phyloP scores from a whole-genome alignment of 2,113 vertebrate species.

The Ardeotis arabs region DNA sequence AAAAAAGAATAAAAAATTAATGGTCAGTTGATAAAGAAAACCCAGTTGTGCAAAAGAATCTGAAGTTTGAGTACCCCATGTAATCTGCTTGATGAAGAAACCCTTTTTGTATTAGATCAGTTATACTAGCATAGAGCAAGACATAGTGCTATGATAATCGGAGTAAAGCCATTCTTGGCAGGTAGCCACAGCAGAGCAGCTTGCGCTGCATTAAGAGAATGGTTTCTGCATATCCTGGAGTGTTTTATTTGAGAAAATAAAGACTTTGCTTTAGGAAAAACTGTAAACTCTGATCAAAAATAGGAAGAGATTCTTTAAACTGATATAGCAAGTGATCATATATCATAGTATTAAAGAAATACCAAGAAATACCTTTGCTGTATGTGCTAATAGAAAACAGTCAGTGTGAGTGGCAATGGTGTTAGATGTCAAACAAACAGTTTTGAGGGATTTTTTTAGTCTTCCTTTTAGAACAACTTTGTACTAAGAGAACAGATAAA shows the following conservation, averaged over 20 bases:
- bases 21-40: not conserved
- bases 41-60: not conserved
- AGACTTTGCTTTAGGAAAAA: not conserved
- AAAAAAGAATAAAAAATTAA: not conserved
- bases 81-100: not conserved
- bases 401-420: not conserved
- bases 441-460: not conserved
- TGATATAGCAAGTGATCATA: not conserved
- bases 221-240: not conserved
- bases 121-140: not conserved
- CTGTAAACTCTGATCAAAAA: not conserved
- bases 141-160: not conserved
- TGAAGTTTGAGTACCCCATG: not conserved
- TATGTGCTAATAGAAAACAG: not conserved
- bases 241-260: not conserved
- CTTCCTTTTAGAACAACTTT: not conserved
- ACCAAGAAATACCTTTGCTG: not conserved
- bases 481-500: not conserved
- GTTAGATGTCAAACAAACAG: not conserved
- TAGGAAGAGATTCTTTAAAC: not conserved
- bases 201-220: not conserved
- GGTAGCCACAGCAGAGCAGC: not conserved
- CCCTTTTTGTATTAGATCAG: not conserved
- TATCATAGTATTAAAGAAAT: not conserved
- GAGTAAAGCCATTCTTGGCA: not conserved